These are phyloP conservation scores for Apteryx mantelli DNA, from an alignment of 2,113 vertebrate genomes.

Conservation along the genomic window DNA sequence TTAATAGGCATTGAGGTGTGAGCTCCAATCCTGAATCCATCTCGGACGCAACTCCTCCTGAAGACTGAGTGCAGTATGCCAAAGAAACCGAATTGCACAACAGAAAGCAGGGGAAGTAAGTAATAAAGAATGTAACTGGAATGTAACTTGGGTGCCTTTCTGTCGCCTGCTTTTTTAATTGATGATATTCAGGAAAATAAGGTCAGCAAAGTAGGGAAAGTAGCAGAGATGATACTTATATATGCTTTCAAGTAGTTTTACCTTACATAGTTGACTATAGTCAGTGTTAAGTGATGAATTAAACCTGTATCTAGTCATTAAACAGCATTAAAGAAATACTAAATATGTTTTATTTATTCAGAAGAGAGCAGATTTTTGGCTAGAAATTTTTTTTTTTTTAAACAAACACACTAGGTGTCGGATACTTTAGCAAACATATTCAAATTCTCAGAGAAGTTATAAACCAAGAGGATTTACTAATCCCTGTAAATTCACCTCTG, in stretches of 20 bases:
- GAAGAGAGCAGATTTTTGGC: background rate
- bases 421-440: background rate
- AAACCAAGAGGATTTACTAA: background rate
- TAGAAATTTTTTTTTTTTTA: background rate
- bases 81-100: background rate
- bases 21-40: background rate
- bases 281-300: background rate
- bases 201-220: background rate
- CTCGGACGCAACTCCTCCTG: background rate
- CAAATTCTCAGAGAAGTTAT: background rate
- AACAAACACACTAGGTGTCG: background rate
- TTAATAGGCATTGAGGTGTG: rapidly evolving
- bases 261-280: background rate
- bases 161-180: background rate
- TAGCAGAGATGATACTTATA: background rate
- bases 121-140: background rate
- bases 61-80: background rate
- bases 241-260: background rate
- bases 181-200: background rate
- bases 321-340: background rate
- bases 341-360: background rate
- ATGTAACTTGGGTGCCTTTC: background rate
- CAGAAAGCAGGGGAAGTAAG: background rate
- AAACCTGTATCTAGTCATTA: background rate
- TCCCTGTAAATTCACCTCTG: background rate